Percentiles rank a stretch among this genome's conserved stretches.
Evolutionary conservation across 30 jellyfish, hydroid and myxozoan genomes (phyloP).

Genomic region (Pelagia noctiluca): DNA sequence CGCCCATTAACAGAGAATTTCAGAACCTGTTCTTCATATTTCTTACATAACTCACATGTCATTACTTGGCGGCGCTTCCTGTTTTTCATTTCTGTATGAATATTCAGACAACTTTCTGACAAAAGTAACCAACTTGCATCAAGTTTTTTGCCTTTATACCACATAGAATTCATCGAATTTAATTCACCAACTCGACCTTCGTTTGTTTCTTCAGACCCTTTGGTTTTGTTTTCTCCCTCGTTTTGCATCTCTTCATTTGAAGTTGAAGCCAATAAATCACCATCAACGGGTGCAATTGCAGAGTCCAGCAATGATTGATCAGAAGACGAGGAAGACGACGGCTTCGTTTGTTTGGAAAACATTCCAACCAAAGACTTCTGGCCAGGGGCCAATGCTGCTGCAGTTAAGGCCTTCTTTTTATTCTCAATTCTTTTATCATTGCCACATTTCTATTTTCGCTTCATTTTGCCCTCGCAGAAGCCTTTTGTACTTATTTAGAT

Average conservation of each 20-base stretch:
- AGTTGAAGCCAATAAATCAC: constrained; percentile 23
- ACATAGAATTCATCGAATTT: constrained; percentile 24
- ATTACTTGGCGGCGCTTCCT: constrained; percentile 65
- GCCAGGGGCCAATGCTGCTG: constrained; percentile 68
- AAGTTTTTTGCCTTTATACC: constrained; percentile 31
- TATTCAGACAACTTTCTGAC: constrained; percentile 58
- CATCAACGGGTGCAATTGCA: constrained; percentile 28
- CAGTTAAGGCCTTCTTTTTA: constrained; percentile 27
- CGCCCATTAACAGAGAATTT: constrained; percentile 30
- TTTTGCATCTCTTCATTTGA: constrained; percentile 28
- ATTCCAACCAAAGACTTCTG: constrained; percentile 55
- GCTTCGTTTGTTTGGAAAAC: constrained; percentile 62
- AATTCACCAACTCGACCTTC: constrained; percentile 31
- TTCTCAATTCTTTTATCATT: constrained; percentile 24
- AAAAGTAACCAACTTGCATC: constrained; percentile 57
- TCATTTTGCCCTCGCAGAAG: no score
- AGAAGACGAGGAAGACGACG: constrained; percentile 26
- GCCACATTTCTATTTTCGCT: background rate
- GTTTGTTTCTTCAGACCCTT: constrained; percentile 27
- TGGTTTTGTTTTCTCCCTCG: constrained; percentile 12
- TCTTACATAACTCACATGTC: constrained; percentile 61
- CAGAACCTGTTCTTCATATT: constrained; percentile 34
- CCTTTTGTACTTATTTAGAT: no score
- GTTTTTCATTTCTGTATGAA: constrained; percentile 70
- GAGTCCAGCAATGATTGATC: background rate